Evolutionary conservation across 2,888 invertebrate genomes (phyloP), one percentile per base, ranked within the genome.

Genomic region (Oscheius sp.): DNA sequence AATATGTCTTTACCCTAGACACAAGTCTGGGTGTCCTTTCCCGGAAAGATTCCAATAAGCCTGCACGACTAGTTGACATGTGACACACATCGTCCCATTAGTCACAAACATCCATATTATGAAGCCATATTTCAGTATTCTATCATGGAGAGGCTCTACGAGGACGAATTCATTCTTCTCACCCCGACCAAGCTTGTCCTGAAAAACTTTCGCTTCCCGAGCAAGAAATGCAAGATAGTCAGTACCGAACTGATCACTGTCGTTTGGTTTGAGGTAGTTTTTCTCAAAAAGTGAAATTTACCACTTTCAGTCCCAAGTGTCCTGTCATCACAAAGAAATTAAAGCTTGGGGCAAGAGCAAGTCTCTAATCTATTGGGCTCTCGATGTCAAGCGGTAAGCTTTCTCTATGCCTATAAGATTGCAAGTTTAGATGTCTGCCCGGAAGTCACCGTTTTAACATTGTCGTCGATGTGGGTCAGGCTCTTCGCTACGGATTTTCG

Each of bases 171-270:
- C 76, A 82, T 84, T 10, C 62, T 75, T 13, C 76, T 84, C 35
- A 79, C 77, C 13, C 77, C 82, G 29, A 78, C 72, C 63, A 76
- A 76, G 10, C 75, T 84, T 9, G 76, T 78, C 58, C 51, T 84
- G 60, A 76, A 79, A 59, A 82, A 84, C 74, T 84, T 80, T 65
- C 79, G 80, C 58, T 81, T 82, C 65, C 84, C 84, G 13, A 78
- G 65, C 33, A 79, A 82, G 55, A 79, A 76, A 55, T 76, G 73
- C 42, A 79, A 79, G 62, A 62, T 65, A 1, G 70, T 81, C 1
- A 73, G 76, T 9, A 42, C 78, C 33, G 81, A 81, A 21, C 60
- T 75, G 10, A 78, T 81, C 37, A 62, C 60, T n/a, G 78, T 79
- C 1, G 62, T 81, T 2, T 81, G 81, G 81, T 81, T 81, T 51